Evolutionary conservation across 2,113 vertebrate species (phyloP).

Genomic region (Rhipidura dahli): DNA sequence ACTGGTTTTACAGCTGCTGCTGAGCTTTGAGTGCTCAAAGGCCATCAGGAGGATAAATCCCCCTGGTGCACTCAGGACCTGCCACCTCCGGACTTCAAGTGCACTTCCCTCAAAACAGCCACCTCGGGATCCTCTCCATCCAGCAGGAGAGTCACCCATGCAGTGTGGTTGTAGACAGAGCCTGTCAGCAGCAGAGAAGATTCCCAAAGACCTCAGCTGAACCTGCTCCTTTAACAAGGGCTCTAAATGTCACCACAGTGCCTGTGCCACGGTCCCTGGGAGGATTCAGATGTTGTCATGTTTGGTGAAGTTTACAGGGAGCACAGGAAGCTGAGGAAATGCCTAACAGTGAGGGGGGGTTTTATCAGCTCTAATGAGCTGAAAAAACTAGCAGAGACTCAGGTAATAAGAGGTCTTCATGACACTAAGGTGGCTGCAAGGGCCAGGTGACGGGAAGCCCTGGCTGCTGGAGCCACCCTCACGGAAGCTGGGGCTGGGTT

Average conservation of each 20-base stretch:
- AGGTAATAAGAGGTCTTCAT: background rate
- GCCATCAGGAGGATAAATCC: background rate
- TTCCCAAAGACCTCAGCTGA: background rate
- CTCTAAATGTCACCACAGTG: background rate
- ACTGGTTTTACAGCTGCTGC: background rate
- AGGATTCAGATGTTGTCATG: background rate
- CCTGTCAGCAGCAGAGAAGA: background rate
- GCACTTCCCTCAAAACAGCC: background rate
- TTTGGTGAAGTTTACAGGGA: constrained; percentile 8
- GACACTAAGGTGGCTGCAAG: background rate
- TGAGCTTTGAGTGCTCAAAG: background rate
- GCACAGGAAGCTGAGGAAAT: background rate
- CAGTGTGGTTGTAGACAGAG: background rate
- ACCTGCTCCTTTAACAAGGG: background rate
- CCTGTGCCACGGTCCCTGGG: background rate
- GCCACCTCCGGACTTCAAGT: background rate
- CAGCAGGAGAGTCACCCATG: background rate
- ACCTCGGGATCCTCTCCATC: background rate
- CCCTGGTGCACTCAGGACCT: background rate
- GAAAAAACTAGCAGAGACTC: background rate
- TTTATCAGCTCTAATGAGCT: constrained; percentile 28
- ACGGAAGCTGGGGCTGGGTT: background rate
- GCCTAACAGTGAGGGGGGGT: background rate
- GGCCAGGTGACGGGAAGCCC: background rate
- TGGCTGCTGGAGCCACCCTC: background rate